A percentile compares a stretch with the other conserved stretches of the same genome.
phyloP scores from a whole-genome alignment of 2,797 vertebrate species.

The Pampus argenteus region DNA sequence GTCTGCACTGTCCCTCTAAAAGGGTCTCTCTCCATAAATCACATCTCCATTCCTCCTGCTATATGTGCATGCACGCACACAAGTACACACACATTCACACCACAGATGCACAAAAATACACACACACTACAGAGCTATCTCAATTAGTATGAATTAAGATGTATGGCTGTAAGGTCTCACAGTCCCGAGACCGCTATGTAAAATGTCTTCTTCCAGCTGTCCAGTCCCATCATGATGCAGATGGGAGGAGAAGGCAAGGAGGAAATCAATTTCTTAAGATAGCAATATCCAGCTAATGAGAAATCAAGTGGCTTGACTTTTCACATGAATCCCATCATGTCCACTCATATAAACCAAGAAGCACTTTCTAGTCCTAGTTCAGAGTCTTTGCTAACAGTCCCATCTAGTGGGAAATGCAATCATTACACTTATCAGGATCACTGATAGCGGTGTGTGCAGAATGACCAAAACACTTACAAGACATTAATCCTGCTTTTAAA shows the following conservation, averaged over 20 bases:
- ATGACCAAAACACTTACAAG: neutral
- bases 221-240: slow-evolving; percentile 69
- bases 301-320: slow-evolving; percentile 80
- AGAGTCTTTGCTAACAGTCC: slow-evolving; percentile 66
- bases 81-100: slow-evolving; percentile 25
- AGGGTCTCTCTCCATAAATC: slow-evolving; percentile 71
- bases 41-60: slow-evolving; percentile 34
- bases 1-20: slow-evolving; percentile 72
- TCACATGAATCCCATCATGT: slow-evolving; percentile 78
- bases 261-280: slow-evolving; percentile 75
- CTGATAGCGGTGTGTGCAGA: neutral
- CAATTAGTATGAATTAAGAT: slow-evolving; percentile 75
- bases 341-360: slow-evolving; percentile 70
- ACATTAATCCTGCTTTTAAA: neutral
- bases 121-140: slow-evolving; percentile 50
- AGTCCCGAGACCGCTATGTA: slow-evolving; percentile 63
- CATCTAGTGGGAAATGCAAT: slow-evolving; percentile 67
- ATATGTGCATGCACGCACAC: neutral
- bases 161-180: slow-evolving; percentile 58
- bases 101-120: slow-evolving; percentile 34
- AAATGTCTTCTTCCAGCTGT: slow-evolving; percentile 77
- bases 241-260: slow-evolving; percentile 66
- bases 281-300: slow-evolving; percentile 77
- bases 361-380: slow-evolving; percentile 25
- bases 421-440: slow-evolving; percentile 34